These are phyloP conservation scores for Gortyna flavago DNA, from an alignment of 2,888 invertebrate genomes.

Conservation along the genomic window DNA sequence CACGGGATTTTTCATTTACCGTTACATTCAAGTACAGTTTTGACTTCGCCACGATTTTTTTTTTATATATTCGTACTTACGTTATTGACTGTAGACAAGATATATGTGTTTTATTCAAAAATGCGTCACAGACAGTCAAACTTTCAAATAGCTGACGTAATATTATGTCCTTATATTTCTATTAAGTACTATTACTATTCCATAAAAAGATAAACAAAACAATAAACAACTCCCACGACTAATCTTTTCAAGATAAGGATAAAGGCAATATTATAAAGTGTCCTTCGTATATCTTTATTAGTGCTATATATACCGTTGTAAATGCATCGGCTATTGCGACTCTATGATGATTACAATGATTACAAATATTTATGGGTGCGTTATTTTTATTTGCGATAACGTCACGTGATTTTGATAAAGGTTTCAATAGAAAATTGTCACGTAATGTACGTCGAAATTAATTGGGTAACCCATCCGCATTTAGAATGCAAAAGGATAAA, in stretches of 20 bases:
- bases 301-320: constrained; percentile 58
- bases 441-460: neutral
- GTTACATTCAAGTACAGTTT: neutral
- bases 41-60: neutral
- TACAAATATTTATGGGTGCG: constrained; percentile 49
- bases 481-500: too few species aligned
- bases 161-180: constrained; percentile 22
- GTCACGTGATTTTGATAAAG: constrained; percentile 36
- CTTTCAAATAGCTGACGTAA: constrained; percentile 9
- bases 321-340: constrained; percentile 49
- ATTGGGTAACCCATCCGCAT: neutral
- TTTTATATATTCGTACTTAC: too few species aligned
- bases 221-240: constrained; percentile 49
- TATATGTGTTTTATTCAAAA: neutral
- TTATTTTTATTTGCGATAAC: constrained; percentile 31
- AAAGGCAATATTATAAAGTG: constrained; percentile 60
- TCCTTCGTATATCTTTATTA: constrained; percentile 60
- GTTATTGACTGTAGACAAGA: too few species aligned
- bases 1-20: too few species aligned
- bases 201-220: constrained; percentile 43
- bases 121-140: constrained; percentile 3
- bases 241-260: constrained; percentile 53
- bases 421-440: constrained; percentile 1
- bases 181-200: constrained; percentile 15
- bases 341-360: constrained; percentile 40